Conservation (phyloP, 2,797 vertebrate genomes). For the Falco berigora region DNA sequence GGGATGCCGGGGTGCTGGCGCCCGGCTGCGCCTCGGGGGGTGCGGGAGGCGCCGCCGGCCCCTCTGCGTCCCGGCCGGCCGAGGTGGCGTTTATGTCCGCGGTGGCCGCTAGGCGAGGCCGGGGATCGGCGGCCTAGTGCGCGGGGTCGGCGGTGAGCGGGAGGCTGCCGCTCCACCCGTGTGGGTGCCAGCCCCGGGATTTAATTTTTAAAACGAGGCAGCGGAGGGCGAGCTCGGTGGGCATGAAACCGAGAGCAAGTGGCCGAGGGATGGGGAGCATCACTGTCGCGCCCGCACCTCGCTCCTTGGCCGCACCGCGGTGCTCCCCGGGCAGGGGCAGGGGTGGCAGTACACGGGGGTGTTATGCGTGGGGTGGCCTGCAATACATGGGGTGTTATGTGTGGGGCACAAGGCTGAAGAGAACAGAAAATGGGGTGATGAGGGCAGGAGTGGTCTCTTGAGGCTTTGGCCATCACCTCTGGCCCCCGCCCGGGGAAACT, state of each 20-base stretch:
- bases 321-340: not conserved
- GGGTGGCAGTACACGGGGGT: too few species aligned
- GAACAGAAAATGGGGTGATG: not conserved
- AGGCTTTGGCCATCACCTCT: not conserved
- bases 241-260: not conserved
- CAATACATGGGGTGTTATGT: not conserved
- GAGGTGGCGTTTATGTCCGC: not conserved
- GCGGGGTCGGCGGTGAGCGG: not conserved
- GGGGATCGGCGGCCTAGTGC: slow-evolving; percentile 70
- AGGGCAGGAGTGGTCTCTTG: not conserved
- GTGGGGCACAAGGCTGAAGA: not conserved
- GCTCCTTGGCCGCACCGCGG: not conserved
- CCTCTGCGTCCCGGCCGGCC: not conserved
- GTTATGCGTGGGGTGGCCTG: not conserved
- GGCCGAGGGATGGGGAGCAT: not conserved
- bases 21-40: not conserved
- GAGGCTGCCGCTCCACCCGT: not conserved
- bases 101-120: slow-evolving; percentile 62
- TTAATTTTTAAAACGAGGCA: not conserved
- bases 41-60: not conserved
- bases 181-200: not conserved
- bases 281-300: not conserved
- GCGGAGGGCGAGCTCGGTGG: not conserved
- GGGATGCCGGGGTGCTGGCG: not conserved
- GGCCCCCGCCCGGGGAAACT: not conserved